Evolutionary conservation across 2,888 invertebrate genomes (phyloP).

Genomic region (Polyploca ridens): DNA sequence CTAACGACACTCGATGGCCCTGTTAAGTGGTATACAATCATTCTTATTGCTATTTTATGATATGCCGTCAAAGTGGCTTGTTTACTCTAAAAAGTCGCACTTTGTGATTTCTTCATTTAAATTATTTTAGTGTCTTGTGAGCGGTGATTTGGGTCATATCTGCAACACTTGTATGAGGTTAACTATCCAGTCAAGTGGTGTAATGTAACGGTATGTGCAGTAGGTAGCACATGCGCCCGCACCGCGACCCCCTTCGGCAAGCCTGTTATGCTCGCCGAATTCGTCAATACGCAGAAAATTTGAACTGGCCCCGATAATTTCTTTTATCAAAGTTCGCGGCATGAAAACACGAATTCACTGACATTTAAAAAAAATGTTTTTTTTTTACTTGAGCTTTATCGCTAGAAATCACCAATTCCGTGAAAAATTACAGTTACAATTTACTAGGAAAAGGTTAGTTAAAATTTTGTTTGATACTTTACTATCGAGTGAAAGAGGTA

Average conservation of each 20-base stretch:
- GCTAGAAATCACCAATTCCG: not conserved
- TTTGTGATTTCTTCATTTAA: conserved; percentile 18
- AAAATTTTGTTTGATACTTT: not conserved
- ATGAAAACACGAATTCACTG: conserved; percentile 3
- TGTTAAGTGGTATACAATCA: conserved; percentile 48
- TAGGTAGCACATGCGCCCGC: conserved; percentile 53
- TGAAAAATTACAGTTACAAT: not conserved
- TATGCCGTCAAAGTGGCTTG: conserved; percentile 25
- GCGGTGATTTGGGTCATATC: conserved; percentile 25
- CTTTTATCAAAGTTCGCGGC: conserved; percentile 40
- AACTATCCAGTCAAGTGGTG: conserved; percentile 69
- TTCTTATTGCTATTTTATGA: conserved; percentile 38
- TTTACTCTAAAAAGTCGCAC: conserved; percentile 21
- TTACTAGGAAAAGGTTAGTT: not conserved
- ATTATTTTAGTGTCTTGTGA: conserved; percentile 3
- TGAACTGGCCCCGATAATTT: conserved; percentile 53
- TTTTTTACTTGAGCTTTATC: not conserved
- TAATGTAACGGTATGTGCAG: conserved; percentile 69
- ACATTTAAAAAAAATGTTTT: not conserved
- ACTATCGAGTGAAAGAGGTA: not conserved
- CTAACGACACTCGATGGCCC: conserved; percentile 62
- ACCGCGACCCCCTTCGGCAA: conserved; percentile 37
- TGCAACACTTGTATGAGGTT: conserved; percentile 41
- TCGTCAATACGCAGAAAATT: conserved; percentile 58
- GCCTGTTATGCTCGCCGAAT: conserved; percentile 39